These are phyloP conservation scores for Mungos mungo DNA, from an alignment of 2,113 vertebrate species.

Conservation along the genomic window DNA sequence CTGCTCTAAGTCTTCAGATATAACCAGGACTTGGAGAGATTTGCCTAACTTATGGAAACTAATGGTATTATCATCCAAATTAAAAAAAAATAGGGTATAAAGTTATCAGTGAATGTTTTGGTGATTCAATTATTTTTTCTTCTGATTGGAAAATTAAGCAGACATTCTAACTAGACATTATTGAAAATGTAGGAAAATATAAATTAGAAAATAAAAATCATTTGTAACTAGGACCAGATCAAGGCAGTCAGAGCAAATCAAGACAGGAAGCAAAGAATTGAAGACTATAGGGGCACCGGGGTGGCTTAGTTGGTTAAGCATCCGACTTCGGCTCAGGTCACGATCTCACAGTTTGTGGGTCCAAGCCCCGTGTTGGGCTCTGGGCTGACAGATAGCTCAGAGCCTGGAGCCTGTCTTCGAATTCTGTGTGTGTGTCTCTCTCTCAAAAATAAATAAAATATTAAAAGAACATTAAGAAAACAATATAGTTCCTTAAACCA, in stretches of 20 bases:
- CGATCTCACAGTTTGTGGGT: too few species aligned
- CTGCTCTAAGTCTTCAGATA: neutral
- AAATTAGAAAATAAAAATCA: neutral
- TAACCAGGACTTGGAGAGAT: neutral
- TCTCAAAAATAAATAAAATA: too few species aligned
- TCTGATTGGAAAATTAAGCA: neutral
- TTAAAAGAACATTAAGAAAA: too few species aligned
- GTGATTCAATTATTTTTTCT: neutral
- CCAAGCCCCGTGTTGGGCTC: too few species aligned
- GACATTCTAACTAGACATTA: neutral
- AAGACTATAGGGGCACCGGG: too few species aligned
- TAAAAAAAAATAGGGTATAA: neutral
- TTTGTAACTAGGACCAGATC: neutral
- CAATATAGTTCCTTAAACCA: neutral
- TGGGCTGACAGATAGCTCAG: too few species aligned
- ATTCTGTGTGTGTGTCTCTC: too few species aligned
- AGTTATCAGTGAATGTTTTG: neutral
- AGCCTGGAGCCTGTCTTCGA: too few species aligned
- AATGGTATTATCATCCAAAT: neutral
- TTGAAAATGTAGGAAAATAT: neutral
- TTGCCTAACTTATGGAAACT: neutral
- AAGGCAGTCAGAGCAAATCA: neutral
- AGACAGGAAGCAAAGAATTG: neutral
- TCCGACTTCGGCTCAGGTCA: too few species aligned
- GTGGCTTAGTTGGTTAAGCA: too few species aligned